phyloP scores from a whole-genome alignment of 2,113 vertebrate genomes.

The Numida meleagris region DNA sequence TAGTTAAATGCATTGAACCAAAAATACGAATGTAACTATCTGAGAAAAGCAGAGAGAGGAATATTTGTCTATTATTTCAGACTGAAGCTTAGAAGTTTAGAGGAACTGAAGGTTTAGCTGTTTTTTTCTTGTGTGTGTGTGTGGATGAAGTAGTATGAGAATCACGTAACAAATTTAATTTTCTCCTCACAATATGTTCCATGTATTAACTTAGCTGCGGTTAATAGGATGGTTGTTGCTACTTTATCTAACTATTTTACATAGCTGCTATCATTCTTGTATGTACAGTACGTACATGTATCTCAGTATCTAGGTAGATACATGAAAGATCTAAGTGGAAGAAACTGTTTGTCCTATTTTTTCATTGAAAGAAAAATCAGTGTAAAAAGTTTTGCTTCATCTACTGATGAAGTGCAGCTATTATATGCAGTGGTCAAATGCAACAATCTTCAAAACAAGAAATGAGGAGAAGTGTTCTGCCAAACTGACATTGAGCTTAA shows the following conservation, averaged over 20 bases:
- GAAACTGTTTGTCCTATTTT: background rate
- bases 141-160: background rate
- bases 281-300: background rate
- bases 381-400: background rate
- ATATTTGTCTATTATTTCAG: background rate
- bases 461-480: background rate
- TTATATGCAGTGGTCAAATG: background rate
- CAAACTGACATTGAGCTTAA: background rate
- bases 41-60: background rate
- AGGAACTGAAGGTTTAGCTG: background rate
- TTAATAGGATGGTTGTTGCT: background rate
- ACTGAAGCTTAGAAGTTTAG: background rate
- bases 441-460: background rate
- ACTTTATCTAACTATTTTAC: background rate
- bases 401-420: background rate
- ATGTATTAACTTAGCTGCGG: background rate
- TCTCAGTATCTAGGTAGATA: background rate
- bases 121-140: background rate
- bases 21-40: background rate
- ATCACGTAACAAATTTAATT: background rate
- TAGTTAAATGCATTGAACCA: background rate
- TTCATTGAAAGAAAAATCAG: background rate
- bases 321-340: background rate
- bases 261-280: fast-evolving
- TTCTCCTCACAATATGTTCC: background rate